Conservation (phyloP, 1,140 invertebrate species). For the Chironomus tepperi region DNA sequence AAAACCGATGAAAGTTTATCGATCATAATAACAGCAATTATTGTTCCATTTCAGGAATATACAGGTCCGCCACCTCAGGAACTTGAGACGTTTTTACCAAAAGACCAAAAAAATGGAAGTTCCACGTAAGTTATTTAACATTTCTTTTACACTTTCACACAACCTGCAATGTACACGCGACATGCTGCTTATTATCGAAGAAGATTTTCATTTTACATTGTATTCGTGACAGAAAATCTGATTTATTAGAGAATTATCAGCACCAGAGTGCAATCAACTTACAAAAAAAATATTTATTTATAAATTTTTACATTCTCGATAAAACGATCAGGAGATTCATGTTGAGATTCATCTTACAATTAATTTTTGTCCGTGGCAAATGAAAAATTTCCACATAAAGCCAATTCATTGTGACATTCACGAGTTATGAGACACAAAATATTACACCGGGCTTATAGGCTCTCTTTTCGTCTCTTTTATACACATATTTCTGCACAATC, state of each 20-base stretch:
- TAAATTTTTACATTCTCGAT: neutral
- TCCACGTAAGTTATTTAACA: neutral
- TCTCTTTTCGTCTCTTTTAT: no score
- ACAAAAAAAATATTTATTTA: neutral
- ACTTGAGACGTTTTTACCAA: slow-evolving; percentile 55
- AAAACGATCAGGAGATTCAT: neutral
- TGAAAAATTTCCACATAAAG: neutral
- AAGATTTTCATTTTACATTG: no score
- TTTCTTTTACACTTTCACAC: no score
- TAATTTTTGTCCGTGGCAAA: neutral
- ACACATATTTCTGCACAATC: no score
- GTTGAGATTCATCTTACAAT: neutral
- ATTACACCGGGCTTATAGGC: no score
- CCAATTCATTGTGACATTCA: neutral
- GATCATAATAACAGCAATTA: neutral
- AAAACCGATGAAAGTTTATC: neutral
- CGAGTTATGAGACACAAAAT: neutral
- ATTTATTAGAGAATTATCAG: no score
- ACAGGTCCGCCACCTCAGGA: slow-evolving; percentile 39
- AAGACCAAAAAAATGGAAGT: slow-evolving; percentile 36
- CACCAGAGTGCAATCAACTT: neutral
- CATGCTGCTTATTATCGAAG: no score
- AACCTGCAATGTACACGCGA: no score
- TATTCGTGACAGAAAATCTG: no score
- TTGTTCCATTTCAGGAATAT: neutral